Percentiles rank a stretch among this genome's conserved stretches.
These are phyloP conservation scores for Scaeva pyrastri DNA, from an alignment of 2,888 invertebrate genomes.

Conservation along the genomic window DNA sequence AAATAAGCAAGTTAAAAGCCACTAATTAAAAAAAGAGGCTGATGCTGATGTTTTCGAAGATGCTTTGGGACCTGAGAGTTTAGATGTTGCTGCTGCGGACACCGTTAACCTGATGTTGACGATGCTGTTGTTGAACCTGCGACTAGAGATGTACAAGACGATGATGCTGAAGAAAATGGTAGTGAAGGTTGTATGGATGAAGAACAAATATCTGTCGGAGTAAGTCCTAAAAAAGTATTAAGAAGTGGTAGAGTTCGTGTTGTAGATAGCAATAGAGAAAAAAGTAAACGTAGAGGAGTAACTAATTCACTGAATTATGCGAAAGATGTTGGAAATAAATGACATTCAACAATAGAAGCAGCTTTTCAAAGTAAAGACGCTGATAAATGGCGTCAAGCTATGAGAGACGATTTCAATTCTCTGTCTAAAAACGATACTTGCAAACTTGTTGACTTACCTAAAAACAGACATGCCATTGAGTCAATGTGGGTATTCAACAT, in stretches of 20 bases:
- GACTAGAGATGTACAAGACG: neutral
- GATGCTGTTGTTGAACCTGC: constrained; percentile 1
- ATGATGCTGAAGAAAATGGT: constrained; percentile 4
- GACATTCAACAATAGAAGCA: constrained; percentile 8
- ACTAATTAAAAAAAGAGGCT: neutral
- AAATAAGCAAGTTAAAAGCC: neutral
- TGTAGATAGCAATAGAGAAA: constrained; percentile 3
- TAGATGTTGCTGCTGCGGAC: neutral
- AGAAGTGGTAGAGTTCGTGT: constrained; percentile 22
- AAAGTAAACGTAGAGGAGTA: constrained; percentile 9
- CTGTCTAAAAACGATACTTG: constrained; percentile 20
- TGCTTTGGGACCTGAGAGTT: constrained; percentile 17
- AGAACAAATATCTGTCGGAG: constrained; percentile 16
- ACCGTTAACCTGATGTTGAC: neutral
- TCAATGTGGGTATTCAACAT: constrained; percentile 41
- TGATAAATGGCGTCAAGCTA: constrained; percentile 12
- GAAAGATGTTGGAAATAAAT: neutral
- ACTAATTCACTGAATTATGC: constrained; percentile 6
- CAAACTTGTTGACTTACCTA: constrained; percentile 29
- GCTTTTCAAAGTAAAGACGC: neutral
- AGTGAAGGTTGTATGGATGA: constrained; percentile 10
- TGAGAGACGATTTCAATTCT: constrained; percentile 11
- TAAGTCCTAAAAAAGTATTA: constrained; percentile 12
- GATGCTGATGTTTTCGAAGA: constrained; percentile 16
- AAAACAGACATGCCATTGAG: constrained; percentile 12